These are phyloP conservation scores for Lacanobia oleracea DNA, from an alignment of 2,888 invertebrate species.

Conservation along the genomic window DNA sequence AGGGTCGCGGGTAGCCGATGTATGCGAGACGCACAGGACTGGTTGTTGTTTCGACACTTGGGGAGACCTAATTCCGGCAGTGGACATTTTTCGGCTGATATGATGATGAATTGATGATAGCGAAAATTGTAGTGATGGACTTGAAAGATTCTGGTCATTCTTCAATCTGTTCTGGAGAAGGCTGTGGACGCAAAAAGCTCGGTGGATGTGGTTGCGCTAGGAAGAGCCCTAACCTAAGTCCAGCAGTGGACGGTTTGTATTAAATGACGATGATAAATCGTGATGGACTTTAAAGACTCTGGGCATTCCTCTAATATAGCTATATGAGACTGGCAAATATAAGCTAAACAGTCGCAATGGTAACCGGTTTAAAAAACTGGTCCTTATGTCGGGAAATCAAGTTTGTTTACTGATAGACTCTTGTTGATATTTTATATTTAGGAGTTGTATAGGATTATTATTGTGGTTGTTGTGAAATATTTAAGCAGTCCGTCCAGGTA, in stretches of 20 bases:
- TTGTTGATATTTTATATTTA: background rate
- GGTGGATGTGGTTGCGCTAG: no score
- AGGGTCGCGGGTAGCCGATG: no score
- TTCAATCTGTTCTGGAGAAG: no score
- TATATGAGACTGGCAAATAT: background rate
- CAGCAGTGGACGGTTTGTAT: no score
- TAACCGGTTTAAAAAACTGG: conserved; percentile 31
- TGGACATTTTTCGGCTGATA: no score
- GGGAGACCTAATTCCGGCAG: no score
- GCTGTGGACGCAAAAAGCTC: no score
- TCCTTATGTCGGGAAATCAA: conserved; percentile 6
- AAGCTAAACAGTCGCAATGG: background rate
- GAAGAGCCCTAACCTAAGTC: no score
- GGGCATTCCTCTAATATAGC: background rate
- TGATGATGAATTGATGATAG: background rate
- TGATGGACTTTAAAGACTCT: background rate
- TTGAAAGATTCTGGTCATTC: no score
- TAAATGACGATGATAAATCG: background rate
- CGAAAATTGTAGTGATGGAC: background rate
- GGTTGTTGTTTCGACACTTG: no score
- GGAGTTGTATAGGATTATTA: background rate
- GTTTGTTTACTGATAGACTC: conserved; percentile 5
- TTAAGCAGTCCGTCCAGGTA: background rate
- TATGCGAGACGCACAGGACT: no score
- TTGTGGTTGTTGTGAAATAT: background rate